Conservation (phyloP, 2,888 invertebrate genomes). For the Hydrotaea cyrtoneurina region DNA sequence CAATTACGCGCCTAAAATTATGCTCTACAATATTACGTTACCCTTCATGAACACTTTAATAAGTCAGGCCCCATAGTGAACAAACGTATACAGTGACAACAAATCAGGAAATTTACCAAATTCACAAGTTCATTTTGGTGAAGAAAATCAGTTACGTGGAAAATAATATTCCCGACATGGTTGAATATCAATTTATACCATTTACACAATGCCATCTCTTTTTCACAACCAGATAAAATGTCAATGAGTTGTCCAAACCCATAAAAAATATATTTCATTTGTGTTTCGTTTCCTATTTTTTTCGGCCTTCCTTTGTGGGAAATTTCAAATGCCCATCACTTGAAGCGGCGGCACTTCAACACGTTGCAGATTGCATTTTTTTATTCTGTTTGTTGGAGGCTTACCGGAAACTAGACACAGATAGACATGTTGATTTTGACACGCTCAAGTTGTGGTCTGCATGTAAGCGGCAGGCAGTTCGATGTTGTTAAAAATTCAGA, state of each 20-base stretch:
- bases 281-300: background rate
- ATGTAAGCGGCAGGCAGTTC: background rate
- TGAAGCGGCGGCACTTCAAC: constrained; percentile 39
- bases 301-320: background rate
- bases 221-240: background rate
- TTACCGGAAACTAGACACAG: constrained; percentile 11
- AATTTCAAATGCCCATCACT: constrained; percentile 35
- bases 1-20: background rate
- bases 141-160: too few species aligned
- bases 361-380: constrained; percentile 29
- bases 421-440: constrained; percentile 52
- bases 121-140: too few species aligned
- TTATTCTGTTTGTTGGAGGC: constrained; percentile 9
- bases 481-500: constrained; percentile 39
- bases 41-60: too few species aligned
- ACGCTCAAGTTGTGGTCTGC: constrained; percentile 50
- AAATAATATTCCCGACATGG: too few species aligned
- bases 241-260: background rate
- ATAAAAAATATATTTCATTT: constrained; percentile 18
- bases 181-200: too few species aligned
- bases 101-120: too few species aligned
- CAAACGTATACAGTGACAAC: too few species aligned
- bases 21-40: background rate
- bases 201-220: too few species aligned
- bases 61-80: too few species aligned